phyloP scores from a whole-genome alignment of 2,888 invertebrate genomes.

The Lottia gigantea region DNA sequence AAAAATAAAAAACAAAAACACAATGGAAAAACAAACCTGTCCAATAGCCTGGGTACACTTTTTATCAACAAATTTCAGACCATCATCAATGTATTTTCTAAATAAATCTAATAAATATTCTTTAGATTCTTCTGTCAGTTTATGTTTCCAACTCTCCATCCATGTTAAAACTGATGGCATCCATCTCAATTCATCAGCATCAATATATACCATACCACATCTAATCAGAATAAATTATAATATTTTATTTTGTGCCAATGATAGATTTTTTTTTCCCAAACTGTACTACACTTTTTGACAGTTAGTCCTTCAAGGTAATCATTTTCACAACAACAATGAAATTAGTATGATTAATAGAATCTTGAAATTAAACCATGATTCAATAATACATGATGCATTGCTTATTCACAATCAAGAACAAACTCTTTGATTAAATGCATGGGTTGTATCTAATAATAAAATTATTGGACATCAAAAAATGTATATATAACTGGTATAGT shows the following conservation, averaged over 20 bases:
- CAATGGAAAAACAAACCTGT: slow-evolving; percentile 73
- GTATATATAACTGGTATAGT: no score
- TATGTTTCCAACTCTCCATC: slow-evolving; percentile 72
- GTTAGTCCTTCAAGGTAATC: no score
- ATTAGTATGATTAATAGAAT: no score
- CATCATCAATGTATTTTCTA: slow-evolving; percentile 75
- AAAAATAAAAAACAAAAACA: no score
- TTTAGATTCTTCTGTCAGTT: slow-evolving; percentile 71
- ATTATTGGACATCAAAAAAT: no score
- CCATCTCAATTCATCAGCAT: slow-evolving; percentile 85
- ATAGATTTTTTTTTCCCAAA: no score
- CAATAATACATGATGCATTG: not conserved
- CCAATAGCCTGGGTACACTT: slow-evolving; percentile 80
- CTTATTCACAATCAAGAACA: not conserved
- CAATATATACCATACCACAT: slow-evolving; percentile 89
- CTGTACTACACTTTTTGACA: no score
- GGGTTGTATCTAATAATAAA: no score
- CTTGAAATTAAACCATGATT: no score
- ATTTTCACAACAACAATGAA: no score
- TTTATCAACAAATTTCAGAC: slow-evolving; percentile 77
- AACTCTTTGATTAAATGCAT: no score
- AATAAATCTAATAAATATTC: slow-evolving; percentile 79
- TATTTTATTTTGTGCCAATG: no score
- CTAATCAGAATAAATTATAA: slow-evolving; percentile 36
- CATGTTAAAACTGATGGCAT: slow-evolving; percentile 84